These are phyloP conservation scores for Nemopilema nomurai DNA, from an alignment of 30 jellyfish, hydroid and myxozoan species.

Conservation along the genomic window DNA sequence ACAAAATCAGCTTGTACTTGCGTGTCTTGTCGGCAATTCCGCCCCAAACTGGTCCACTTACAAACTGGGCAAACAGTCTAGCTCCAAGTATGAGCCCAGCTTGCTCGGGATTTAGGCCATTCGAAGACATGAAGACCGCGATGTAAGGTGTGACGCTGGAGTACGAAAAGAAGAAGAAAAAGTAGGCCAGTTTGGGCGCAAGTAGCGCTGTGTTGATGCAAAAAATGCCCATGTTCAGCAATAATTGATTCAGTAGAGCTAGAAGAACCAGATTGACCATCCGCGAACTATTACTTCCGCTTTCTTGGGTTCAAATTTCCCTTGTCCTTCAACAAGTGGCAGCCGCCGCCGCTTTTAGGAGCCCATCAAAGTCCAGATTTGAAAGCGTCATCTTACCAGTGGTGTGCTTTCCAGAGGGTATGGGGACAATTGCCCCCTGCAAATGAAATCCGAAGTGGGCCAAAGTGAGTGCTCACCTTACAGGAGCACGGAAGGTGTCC, in stretches of 20 bases:
- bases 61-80: conserved; percentile 62
- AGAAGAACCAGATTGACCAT: too few species aligned
- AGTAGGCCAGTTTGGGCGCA: conserved; percentile 72
- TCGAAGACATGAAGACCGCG: conserved; percentile 61
- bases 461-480: too few species aligned
- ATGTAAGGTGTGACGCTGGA: conserved; percentile 69
- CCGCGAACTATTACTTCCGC: not conserved
- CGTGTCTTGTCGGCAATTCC: conserved; percentile 77
- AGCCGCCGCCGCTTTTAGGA: too few species aligned
- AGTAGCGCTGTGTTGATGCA: conserved; percentile 36
- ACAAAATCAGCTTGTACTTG: conserved; percentile 29
- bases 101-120: conserved; percentile 82
- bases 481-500: too few species aligned
- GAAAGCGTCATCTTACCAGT: too few species aligned
- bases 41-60: conserved; percentile 82
- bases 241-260: too few species aligned
- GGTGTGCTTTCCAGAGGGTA: too few species aligned
- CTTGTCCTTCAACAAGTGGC: too few species aligned
- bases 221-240: not conserved
- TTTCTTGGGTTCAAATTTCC: too few species aligned
- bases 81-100: conserved; percentile 78
- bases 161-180: conserved; percentile 57
- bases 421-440: too few species aligned
- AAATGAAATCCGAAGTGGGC: too few species aligned
- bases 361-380: too few species aligned